Percentiles rank a stretch among this genome's conserved stretches.
Evolutionary conservation across 2,797 vertebrate species (phyloP).

Genomic region (Delichon dasypus): DNA sequence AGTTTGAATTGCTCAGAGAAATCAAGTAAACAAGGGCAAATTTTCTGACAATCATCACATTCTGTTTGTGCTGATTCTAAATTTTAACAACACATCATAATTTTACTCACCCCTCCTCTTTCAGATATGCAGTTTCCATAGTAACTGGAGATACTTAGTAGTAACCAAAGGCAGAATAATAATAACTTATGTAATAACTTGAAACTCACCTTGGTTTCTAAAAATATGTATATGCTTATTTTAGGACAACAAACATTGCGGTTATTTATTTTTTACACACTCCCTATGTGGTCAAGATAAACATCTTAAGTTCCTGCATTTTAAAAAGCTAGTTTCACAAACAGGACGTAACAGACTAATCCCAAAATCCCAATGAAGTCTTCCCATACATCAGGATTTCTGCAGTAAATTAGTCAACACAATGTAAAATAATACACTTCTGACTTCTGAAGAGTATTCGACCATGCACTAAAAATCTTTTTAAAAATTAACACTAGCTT

Average conservation of each 20-base stretch:
- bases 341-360: background rate
- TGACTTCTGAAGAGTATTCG: background rate
- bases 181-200: constrained; percentile 7
- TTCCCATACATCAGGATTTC: background rate
- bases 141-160: constrained; percentile 19
- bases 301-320: background rate
- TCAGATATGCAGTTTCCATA: constrained; percentile 49
- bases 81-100: background rate
- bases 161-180: constrained; percentile 14
- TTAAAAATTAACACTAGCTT: background rate
- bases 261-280: background rate
- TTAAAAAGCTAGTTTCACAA: background rate
- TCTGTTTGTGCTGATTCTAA: background rate
- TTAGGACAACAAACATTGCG: background rate
- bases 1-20: background rate
- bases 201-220: background rate
- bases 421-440: background rate
- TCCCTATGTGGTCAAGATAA: background rate
- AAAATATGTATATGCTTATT: background rate
- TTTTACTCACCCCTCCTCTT: background rate
- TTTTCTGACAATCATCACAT: background rate
- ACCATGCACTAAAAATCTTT: background rate
- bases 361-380: background rate
- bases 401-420: background rate
- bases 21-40: background rate